Percentiles rank a stretch among this genome's conserved stretches.
These are phyloP conservation scores for Xanthorhoe spadicearia DNA, from an alignment of 2,888 invertebrate species.

Conservation along the genomic window DNA sequence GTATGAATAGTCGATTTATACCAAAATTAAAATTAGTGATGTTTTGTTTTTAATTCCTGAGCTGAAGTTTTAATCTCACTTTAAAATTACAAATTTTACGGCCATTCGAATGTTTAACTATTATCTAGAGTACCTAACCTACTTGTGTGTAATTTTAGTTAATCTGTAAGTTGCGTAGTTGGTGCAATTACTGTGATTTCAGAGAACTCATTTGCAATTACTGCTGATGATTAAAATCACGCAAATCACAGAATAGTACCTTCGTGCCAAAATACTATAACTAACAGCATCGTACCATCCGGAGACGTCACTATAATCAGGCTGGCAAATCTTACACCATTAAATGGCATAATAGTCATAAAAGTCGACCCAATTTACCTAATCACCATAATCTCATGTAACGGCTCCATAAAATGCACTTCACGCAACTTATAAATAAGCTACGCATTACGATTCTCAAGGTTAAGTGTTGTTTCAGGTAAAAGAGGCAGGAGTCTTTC, in stretches of 20 bases:
- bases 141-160: conserved; percentile 12
- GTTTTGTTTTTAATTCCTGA: no score
- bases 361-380: conserved; percentile 36
- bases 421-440: conserved; percentile 20
- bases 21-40: neutral
- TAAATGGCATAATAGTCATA: conserved; percentile 33
- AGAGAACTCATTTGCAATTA: conserved; percentile 15
- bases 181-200: conserved; percentile 20
- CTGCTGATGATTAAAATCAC: conserved; percentile 20
- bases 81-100: conserved; percentile 7
- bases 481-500: conserved; percentile 91
- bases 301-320: conserved; percentile 40
- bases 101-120: conserved; percentile 5
- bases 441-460: neutral
- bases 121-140: conserved; percentile 5
- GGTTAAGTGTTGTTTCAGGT: conserved; percentile 69
- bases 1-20: neutral
- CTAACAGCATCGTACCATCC: conserved; percentile 33
- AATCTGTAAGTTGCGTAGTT: conserved; percentile 17
- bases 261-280: conserved; percentile 20
- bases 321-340: conserved; percentile 44
- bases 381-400: conserved; percentile 37
- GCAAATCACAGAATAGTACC: conserved; percentile 13
- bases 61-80: neutral
- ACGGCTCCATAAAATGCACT: conserved; percentile 32